Evolutionary conservation across 1,140 invertebrate genomes (phyloP).

Genomic region (Panagrolaimus sp.): DNA sequence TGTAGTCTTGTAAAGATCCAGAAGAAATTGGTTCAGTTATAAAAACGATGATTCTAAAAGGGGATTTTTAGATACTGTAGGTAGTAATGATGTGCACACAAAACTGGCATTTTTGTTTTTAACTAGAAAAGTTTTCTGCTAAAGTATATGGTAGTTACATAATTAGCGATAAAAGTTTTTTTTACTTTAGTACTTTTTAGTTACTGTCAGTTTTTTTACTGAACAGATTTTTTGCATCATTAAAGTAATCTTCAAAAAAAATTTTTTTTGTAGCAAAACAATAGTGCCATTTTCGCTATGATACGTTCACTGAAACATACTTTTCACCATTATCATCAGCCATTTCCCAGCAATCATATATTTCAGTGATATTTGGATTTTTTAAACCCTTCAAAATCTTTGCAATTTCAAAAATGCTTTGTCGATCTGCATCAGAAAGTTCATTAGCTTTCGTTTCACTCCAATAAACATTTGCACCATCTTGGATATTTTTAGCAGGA

Average conservation of each 20-base stretch:
- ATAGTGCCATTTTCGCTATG: too few species aligned
- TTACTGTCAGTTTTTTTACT: too few species aligned
- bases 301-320: background rate
- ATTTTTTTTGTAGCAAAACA: too few species aligned
- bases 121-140: too few species aligned
- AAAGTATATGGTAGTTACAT: background rate
- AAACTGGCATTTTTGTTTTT: too few species aligned
- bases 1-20: conserved; percentile 91
- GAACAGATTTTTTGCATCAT: too few species aligned
- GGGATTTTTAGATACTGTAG: too few species aligned
- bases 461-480: conserved; percentile 96
- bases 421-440: conserved; percentile 71
- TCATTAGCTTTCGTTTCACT: conserved; percentile 80
- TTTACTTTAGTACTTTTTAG: too few species aligned
- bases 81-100: too few species aligned
- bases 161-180: too few species aligned
- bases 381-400: conserved; percentile 98
- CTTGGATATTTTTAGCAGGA: conserved; percentile 91
- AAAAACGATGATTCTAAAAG: conserved; percentile 85
- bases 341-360: conserved; percentile 99
- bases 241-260: too few species aligned
- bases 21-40: conserved; percentile 99
- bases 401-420: conserved; percentile 93
- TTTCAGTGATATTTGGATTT: conserved; percentile 97
- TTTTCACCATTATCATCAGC: conserved; percentile 69